Evolutionary conservation across 2,797 vertebrate genomes (phyloP).

Genomic region (Cuculus canorus): DNA sequence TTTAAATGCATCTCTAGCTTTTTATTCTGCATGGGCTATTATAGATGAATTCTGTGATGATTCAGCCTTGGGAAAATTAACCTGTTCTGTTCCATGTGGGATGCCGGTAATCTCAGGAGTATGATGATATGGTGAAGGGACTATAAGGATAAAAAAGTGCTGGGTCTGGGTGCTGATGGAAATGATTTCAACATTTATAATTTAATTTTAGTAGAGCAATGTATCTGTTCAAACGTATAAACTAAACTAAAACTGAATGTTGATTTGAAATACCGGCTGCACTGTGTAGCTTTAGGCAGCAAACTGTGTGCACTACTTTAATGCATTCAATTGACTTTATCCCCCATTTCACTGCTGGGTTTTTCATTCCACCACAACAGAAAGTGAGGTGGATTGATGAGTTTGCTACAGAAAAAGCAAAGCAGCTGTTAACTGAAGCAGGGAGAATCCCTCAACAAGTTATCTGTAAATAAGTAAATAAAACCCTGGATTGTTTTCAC

Average conservation of each 20-base stretch:
- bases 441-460: slow-evolving; percentile 20
- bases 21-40: slow-evolving; percentile 64
- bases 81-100: slow-evolving; percentile 13
- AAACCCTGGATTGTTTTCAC: background rate
- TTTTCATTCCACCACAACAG: background rate
- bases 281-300: background rate
- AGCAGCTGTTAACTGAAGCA: slow-evolving; percentile 8
- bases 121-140: background rate
- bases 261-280: background rate
- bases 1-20: slow-evolving; percentile 69
- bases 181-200: background rate
- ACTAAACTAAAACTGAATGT: background rate
- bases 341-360: background rate
- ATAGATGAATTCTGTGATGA: slow-evolving; percentile 57
- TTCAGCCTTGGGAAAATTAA: slow-evolving; percentile 60
- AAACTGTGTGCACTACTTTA: background rate
- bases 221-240: background rate
- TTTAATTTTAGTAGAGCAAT: background rate
- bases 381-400: background rate
- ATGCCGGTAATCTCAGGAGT: background rate
- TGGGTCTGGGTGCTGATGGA: background rate
- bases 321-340: background rate
- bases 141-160: background rate
- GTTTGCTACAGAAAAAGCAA: background rate
- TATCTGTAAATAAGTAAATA: slow-evolving; percentile 24